A percentile compares a stretch with the other conserved stretches of the same genome.
These are phyloP conservation scores for Coryphaenoides rupestris DNA, from an alignment of 2,113 vertebrate species.

Conservation along the genomic window DNA sequence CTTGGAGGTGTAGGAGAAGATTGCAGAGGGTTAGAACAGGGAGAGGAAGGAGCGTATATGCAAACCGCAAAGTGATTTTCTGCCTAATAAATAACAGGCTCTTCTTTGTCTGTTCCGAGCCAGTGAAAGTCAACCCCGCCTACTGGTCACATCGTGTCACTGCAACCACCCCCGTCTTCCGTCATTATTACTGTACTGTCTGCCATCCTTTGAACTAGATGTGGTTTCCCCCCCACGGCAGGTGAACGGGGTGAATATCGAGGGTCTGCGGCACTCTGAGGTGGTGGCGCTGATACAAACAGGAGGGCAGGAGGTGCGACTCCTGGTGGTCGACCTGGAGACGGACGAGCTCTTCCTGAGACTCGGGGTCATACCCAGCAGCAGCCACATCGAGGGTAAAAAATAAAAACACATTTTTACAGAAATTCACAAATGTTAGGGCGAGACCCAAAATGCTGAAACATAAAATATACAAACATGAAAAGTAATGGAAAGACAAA, in stretches of 20 bases:
- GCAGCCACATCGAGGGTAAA: constrained; percentile 79
- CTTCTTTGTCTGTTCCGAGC: neutral
- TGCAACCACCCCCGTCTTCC: neutral
- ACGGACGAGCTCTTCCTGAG: constrained; percentile 84
- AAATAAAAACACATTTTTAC: too few species aligned
- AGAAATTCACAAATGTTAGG: too few species aligned
- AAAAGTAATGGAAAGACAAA: too few species aligned
- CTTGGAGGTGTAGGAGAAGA: constrained; percentile 6
- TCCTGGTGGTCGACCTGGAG: constrained; percentile 87
- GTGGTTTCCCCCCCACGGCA: constrained; percentile 44
- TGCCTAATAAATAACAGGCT: constrained; percentile 11
- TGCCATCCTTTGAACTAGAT: too few species aligned
- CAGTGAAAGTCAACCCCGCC: neutral
- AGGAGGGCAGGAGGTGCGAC: constrained; percentile 71
- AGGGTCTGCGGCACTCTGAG: constrained; percentile 83
- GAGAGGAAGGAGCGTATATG: neutral
- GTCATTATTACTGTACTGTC: neutral
- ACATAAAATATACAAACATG: too few species aligned
- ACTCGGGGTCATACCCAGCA: constrained; percentile 76
- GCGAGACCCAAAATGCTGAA: too few species aligned
- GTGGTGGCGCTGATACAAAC: constrained; percentile 85
- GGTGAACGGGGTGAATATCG: constrained; percentile 86
- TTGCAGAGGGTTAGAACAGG: constrained; percentile 5
- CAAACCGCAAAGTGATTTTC: neutral
- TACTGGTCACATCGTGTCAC: constrained; percentile 10